These are phyloP conservation scores for Eriocheir sinensis DNA, from an alignment of 1,140 invertebrate genomes.

Conservation along the genomic window DNA sequence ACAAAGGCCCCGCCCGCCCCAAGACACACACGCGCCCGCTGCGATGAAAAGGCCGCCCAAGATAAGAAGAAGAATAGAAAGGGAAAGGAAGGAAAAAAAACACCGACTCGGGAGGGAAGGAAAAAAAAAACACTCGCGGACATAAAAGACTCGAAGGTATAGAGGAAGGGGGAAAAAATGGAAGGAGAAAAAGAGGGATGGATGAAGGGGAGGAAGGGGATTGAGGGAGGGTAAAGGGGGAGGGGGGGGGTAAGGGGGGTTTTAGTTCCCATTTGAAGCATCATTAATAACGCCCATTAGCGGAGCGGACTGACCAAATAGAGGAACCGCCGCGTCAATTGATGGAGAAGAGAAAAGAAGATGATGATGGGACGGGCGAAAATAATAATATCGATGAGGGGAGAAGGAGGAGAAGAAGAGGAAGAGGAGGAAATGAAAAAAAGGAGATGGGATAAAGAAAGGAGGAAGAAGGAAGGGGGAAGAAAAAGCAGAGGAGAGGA, in stretches of 20 bases:
- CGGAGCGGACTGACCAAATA: neutral
- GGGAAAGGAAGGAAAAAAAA: constrained; percentile 2
- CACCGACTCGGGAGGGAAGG: neutral
- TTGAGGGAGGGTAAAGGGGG: neutral
- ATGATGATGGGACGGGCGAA: too few relatives aligned
- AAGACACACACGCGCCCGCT: neutral
- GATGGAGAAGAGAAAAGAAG: neutral
- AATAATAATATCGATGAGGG: too few relatives aligned
- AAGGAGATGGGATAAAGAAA: neutral
- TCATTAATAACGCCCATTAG: neutral
- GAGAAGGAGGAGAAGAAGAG: too few relatives aligned
- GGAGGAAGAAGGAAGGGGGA: neutral
- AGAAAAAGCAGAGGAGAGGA: neutral
- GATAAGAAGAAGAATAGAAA: neutral
- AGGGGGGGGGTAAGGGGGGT: neutral
- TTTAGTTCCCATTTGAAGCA: neutral
- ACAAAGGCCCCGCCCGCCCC: neutral
- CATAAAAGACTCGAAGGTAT: too few relatives aligned
- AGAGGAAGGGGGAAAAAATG: neutral
- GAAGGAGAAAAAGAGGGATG: neutral
- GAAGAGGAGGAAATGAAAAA: too few relatives aligned
- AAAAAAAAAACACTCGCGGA: too few relatives aligned
- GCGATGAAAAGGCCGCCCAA: neutral
- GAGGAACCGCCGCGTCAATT: neutral
- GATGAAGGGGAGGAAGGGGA: too few relatives aligned